Conservation (phyloP, 2,888 invertebrate species). For the Hirtodrosophila trivittata region DNA sequence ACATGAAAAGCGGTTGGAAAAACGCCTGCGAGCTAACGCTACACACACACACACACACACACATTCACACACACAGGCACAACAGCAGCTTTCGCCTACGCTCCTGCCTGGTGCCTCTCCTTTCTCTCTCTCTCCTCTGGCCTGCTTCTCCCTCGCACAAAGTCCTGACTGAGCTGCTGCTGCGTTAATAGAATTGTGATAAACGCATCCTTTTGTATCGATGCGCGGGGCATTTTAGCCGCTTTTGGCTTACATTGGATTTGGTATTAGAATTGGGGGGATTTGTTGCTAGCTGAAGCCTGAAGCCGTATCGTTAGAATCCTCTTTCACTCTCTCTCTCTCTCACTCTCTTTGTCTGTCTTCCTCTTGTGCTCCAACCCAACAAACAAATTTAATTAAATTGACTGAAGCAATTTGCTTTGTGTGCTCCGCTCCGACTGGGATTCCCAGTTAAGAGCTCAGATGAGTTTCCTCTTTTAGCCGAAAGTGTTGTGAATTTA, state of each 20-base stretch:
- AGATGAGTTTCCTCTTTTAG: constrained; percentile 19
- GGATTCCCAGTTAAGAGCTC: constrained; percentile 24
- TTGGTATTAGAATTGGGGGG: constrained; percentile 36
- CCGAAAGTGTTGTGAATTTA: constrained; percentile 37
- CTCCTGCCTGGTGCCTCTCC: neutral
- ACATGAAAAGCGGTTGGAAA: constrained; percentile 71
- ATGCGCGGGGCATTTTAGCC: constrained; percentile 57
- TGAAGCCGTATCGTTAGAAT: constrained; percentile 16
- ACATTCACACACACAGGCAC: constrained; percentile 6
- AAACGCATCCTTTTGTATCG: constrained; percentile 77
- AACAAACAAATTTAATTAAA: constrained; percentile 77
- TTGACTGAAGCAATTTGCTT: constrained; percentile 77
- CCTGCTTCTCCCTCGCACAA: neutral
- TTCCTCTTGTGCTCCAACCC: neutral
- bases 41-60: constrained; percentile 12
- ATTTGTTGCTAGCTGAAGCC: constrained; percentile 15
- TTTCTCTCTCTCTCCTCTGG: neutral
- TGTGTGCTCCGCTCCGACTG: constrained; percentile 45
- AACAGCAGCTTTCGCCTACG: constrained; percentile 4
- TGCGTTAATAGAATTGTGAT: constrained; percentile 76
- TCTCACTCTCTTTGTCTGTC: constrained; percentile 51
- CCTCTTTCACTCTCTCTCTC: neutral
- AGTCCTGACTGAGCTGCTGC: constrained; percentile 31
- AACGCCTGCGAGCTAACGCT: constrained; percentile 47
- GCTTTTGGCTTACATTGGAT: constrained; percentile 57